A percentile compares a stretch with the other conserved stretches of the same genome.
phyloP scores from a whole-genome alignment of 2,113 vertebrate species.

The Zingel zingel region DNA sequence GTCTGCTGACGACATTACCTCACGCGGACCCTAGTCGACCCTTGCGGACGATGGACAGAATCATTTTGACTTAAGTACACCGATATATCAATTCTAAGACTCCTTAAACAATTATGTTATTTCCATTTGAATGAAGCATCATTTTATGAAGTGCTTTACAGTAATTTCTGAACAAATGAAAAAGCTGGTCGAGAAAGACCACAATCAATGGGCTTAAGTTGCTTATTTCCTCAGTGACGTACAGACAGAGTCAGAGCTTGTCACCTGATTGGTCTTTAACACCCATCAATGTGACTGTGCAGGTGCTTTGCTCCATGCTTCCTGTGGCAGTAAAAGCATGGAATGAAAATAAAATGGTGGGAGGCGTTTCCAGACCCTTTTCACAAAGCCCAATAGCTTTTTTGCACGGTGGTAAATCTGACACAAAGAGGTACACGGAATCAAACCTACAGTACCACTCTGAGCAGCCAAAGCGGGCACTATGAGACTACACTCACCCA shows the following conservation, averaged over 20 bases:
- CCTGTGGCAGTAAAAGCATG: slow-evolving; percentile 73
- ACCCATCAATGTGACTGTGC: slow-evolving; percentile 50
- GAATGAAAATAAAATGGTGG: slow-evolving; percentile 60
- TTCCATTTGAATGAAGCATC: background rate
- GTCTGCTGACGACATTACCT: too few relatives aligned
- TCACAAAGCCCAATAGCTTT: slow-evolving; percentile 67
- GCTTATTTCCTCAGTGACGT: background rate
- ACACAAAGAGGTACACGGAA: slow-evolving; percentile 76
- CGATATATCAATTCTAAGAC: too few relatives aligned
- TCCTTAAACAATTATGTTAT: background rate
- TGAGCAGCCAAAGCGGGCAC: slow-evolving; percentile 64
- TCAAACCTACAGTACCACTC: slow-evolving; percentile 65
- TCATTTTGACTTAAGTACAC: too few relatives aligned
- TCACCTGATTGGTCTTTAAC: slow-evolving; percentile 63
- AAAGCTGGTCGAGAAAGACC: slow-evolving; percentile 1
- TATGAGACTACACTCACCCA: slow-evolving; percentile 33
- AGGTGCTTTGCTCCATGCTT: slow-evolving; percentile 56
- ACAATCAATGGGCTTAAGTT: slow-evolving; percentile 50
- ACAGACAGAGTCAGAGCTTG: slow-evolving; percentile 34
- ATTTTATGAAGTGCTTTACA: background rate
- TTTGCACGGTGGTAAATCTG: slow-evolving; percentile 72
- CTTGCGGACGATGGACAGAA: too few relatives aligned
- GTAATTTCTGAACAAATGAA: background rate
- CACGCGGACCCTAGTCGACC: too few relatives aligned
- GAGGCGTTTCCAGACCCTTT: slow-evolving; percentile 67